Evolutionary conservation across 2,113 vertebrate genomes (phyloP), one percentile per base, ranked within the genome.

Genomic region (Heterotilapia buettikoferi): DNA sequence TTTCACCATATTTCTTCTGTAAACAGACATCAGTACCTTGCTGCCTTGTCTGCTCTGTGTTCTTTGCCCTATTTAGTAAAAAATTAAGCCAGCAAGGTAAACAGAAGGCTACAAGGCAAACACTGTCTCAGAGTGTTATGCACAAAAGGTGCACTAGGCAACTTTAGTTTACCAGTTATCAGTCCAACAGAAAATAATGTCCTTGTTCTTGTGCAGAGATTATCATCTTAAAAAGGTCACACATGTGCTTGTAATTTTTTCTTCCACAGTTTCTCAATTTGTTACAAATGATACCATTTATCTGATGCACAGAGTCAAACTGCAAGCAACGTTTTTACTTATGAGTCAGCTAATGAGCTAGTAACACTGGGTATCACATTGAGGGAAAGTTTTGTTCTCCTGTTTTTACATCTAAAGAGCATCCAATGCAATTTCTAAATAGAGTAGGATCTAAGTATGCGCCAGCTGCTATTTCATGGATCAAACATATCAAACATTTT

Each of bases 21-120:
- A 78, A 52, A n/a, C 38, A 36, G 40, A 71, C 84, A 61, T 79
- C 76, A 90, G 73, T 63, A 61, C 24, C 40, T 59, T 10, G 7
- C 21, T 54, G 47, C 36, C 24, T 18, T 29, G 29, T 76, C 63
- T 71, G 83, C 29, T 7, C 50, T 68, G 68, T 82, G 80, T 85
- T 57, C 31, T 19, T 56, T 84, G 57, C 82, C 90, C 76, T 85
- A 11, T 91, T 93, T 92, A 90, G 92, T 91, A 38, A 89, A 88
- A 90, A 33, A 82, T 82, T 26, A 68, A 86, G 40, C 79, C 71
- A 13, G 36, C 24, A 29, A 71, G 78, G 7, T 57, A 86, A 90
- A 84, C 59, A 66, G 19, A 11, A 6, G 31, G 9, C 71, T 47
- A 52, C 13, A 19, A 43, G n/a, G 26, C 1, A 86, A 88, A 63